Conservation (phyloP, 2,797 vertebrate species). For the Crenuchus spilurus region DNA sequence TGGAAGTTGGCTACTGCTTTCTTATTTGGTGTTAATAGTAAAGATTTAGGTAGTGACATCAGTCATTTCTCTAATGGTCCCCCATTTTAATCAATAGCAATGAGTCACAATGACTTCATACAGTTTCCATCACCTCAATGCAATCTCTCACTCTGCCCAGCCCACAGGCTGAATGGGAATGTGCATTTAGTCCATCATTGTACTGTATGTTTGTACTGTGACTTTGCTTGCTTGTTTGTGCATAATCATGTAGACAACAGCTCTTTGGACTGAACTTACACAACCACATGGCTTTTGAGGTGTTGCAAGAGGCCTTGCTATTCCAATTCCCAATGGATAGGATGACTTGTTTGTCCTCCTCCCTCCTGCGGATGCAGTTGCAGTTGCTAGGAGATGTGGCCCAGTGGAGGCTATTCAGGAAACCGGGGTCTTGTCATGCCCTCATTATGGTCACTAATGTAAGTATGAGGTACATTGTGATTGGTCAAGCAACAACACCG, state of each 20-base stretch:
- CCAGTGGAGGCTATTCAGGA: constrained; percentile 28
- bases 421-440: constrained; percentile 36
- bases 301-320: neutral
- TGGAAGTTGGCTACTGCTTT: too few relatives aligned
- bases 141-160: neutral
- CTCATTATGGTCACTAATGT: neutral
- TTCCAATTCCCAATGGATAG: constrained; percentile 37
- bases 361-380: constrained; percentile 39
- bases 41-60: too few relatives aligned
- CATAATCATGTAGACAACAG: neutral
- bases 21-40: too few relatives aligned
- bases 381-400: constrained; percentile 57
- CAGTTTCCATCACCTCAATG: neutral
- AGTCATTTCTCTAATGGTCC: too few relatives aligned
- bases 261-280: neutral
- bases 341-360: constrained; percentile 31
- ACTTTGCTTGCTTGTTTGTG: neutral
- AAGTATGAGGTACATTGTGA: neutral
- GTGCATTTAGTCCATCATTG: neutral
- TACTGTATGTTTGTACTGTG: neutral
- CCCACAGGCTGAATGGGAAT: neutral
- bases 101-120: neutral
- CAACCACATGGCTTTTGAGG: neutral
- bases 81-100: neutral
- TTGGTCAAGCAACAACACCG: neutral